These are phyloP conservation scores for Ciconia maguari DNA, from an alignment of 2,113 vertebrate species.

Conservation along the genomic window DNA sequence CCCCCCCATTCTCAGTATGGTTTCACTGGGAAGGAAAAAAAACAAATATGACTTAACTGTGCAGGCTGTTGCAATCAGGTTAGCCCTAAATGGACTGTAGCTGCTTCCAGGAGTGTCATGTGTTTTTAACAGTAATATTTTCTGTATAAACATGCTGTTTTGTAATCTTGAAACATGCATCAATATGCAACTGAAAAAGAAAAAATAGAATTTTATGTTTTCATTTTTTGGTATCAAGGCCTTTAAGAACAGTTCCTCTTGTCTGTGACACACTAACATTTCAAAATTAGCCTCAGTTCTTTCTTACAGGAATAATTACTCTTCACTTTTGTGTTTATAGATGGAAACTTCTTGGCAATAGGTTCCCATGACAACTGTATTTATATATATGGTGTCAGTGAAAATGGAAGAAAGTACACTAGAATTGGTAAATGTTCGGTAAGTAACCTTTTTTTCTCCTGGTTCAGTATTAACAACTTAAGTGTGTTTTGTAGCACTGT, in stretches of 20 bases:
- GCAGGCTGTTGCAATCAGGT: background rate
- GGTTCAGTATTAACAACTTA: background rate
- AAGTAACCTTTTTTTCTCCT: conserved; percentile 45
- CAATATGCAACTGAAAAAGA: background rate
- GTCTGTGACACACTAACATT: background rate
- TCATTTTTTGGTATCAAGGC: background rate
- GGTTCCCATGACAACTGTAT: conserved; percentile 99
- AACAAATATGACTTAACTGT: background rate
- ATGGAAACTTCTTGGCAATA: conserved; percentile 93
- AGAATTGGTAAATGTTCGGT: conserved; percentile 96
- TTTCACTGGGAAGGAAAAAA: background rate
- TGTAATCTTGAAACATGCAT: background rate
- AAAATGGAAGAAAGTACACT: conserved; percentile 92
- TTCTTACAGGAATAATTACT: background rate
- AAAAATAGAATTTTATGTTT: background rate
- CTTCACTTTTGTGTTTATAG: conserved; percentile 67
- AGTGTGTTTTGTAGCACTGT: background rate
- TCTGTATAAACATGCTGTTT: background rate
- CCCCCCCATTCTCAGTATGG: background rate
- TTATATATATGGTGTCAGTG: conserved; percentile 92
- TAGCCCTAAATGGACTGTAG: background rate
- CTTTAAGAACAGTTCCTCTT: background rate
- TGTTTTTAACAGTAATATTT: background rate
- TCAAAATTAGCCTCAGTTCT: background rate
- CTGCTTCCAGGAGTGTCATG: background rate